Percentiles rank a stretch among this genome's conserved stretches.
Evolutionary conservation across 2,113 vertebrate genomes (phyloP).

Genomic region (Micromys minutus): DNA sequence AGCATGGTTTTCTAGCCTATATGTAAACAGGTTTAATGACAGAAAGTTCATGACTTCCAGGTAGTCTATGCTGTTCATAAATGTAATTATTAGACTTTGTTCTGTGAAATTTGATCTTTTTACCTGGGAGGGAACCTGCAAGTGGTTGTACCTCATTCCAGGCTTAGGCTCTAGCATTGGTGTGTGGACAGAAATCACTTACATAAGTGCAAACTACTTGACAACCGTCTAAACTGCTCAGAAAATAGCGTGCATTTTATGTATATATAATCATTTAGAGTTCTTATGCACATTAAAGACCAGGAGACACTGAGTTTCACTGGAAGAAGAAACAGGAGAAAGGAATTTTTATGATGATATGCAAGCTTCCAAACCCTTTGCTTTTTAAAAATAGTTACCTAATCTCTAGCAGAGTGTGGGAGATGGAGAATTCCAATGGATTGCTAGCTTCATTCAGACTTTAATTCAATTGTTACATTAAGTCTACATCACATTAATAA

Average conservation of each 20-base stretch:
- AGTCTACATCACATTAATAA: slow-evolving; percentile 22
- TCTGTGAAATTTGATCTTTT: not conserved
- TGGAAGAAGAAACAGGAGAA: slow-evolving; percentile 32
- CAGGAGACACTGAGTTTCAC: not conserved
- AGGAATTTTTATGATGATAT: not conserved
- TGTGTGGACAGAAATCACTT: slow-evolving; percentile 18
- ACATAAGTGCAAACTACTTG: slow-evolving; percentile 13
- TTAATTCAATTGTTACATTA: slow-evolving; percentile 51
- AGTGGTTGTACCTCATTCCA: not conserved
- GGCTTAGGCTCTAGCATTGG: not conserved
- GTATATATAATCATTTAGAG: slow-evolving; percentile 1
- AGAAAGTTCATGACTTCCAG: slow-evolving; percentile 33
- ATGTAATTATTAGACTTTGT: slow-evolving; percentile 23
- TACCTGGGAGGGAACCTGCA: not conserved
- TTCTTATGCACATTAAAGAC: not conserved
- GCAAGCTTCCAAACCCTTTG: slow-evolving; percentile 45
- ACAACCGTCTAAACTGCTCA: slow-evolving; percentile 16
- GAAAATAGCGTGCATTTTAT: slow-evolving; percentile 53
- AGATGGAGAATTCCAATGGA: slow-evolving; percentile 18
- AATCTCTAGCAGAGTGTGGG: slow-evolving; percentile 24
- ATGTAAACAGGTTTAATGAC: slow-evolving; percentile 40
- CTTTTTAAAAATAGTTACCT: slow-evolving; percentile 51
- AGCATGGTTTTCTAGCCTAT: not conserved
- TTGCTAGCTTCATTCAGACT: slow-evolving; percentile 38
- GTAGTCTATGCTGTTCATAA: not conserved